Percentiles rank a stretch among this genome's conserved stretches.
Conservation (phyloP, 2,113 vertebrate species). For the Hipposideros armiger region DNA sequence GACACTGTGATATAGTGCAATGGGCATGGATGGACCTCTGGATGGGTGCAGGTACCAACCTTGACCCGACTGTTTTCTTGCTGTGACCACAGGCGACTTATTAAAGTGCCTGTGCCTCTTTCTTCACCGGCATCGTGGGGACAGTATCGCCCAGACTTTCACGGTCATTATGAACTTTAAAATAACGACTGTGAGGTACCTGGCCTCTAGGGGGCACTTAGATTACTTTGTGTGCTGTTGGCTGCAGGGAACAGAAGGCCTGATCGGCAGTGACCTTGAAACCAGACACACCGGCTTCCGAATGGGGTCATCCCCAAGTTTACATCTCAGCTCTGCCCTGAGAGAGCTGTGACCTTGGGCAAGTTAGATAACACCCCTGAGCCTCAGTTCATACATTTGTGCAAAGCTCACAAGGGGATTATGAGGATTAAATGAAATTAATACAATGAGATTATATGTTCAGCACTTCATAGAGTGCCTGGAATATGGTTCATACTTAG, state of each 20-base stretch:
- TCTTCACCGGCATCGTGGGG: neutral
- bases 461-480: rapidly evolving
- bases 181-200: neutral
- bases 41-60: neutral
- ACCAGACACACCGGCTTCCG: neutral
- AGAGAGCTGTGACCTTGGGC: neutral
- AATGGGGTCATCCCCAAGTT: neutral
- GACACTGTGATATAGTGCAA: neutral
- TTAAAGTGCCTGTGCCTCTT: rapidly evolving
- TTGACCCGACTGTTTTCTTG: neutral
- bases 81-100: neutral
- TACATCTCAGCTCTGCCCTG: neutral
- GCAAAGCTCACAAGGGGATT: neutral
- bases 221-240: rapidly evolving
- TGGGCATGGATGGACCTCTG: neutral
- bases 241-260: neutral
- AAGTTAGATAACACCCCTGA: neutral
- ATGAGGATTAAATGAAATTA: neutral
- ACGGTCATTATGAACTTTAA: neutral
- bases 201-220: neutral
- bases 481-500: neutral
- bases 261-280: neutral
- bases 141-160: neutral
- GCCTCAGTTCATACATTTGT: neutral
- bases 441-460: neutral